These are phyloP conservation scores for Fistularia commersonii DNA, from an alignment of 2,797 vertebrate genomes.

Conservation along the genomic window DNA sequence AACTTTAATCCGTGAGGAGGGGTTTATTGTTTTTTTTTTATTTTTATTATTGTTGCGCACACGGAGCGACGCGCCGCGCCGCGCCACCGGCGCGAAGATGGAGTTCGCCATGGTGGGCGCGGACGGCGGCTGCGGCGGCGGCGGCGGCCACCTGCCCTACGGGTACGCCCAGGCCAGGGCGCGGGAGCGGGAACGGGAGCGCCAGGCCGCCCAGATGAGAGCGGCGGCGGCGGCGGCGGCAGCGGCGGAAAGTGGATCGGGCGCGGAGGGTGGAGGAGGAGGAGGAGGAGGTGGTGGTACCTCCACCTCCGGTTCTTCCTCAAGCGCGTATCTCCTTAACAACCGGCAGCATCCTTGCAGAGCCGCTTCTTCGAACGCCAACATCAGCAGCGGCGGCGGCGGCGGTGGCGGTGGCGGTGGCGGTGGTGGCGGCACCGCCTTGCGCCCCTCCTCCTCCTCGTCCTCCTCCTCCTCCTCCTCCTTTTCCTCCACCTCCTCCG, in stretches of 20 bases:
- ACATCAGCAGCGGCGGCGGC: constrained; percentile 72
- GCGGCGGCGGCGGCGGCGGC: constrained; percentile 79
- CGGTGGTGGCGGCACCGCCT: constrained; percentile 73
- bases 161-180: constrained; percentile 86
- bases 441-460: constrained; percentile 74
- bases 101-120: constrained; percentile 98
- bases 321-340: constrained; percentile 66
- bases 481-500: constrained; percentile 43
- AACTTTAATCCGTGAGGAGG: too few relatives aligned
- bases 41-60: too few relatives aligned
- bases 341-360: constrained; percentile 79
- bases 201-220: constrained; percentile 71
- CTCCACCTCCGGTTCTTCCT: constrained; percentile 39
- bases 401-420: constrained; percentile 6
- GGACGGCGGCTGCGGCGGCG: constrained; percentile 92
- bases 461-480: constrained; percentile 57
- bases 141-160: constrained; percentile 94
- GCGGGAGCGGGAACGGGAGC: constrained; percentile 87
- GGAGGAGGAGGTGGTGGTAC: constrained; percentile 13
- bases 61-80: too few relatives aligned
- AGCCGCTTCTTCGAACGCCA: constrained; percentile 73
- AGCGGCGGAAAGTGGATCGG: constrained; percentile 74
- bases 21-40: too few relatives aligned
- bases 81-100: constrained; percentile 74
- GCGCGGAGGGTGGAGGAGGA: constrained; percentile 39